Evolutionary conservation across 2,113 vertebrate species (phyloP), one percentile per base, ranked within the genome.

Genomic region (Oplegnathus fasciatus): DNA sequence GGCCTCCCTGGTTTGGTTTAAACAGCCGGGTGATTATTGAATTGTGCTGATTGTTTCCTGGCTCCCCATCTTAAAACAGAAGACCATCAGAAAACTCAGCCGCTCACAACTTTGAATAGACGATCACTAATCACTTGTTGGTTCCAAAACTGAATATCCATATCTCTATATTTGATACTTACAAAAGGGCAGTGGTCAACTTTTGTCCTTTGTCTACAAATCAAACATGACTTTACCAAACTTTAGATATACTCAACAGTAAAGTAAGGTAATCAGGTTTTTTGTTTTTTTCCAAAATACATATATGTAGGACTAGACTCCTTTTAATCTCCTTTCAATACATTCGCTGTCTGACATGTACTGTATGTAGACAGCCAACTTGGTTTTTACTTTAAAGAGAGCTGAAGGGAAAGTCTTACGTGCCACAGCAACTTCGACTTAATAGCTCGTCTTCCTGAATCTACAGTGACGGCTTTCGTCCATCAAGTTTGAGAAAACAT

Each of bases 11-110:
- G 80, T 77, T 65, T 58, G 77, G 75, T 78, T 86, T 88, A 87
- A 92, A 92, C 91, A 89, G 85, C 55, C 68, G 4, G 54, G 87
- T 87, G 86, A 90, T 93, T 93, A 92, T 89, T 90, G 80, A 92
- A 91, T 86, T 87, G 83, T 83, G 86, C 72, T 92, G 91, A 94
- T 90, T 92, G 90, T 82, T 91, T 93, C 91, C 90, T 91, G 89
- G 81, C 89, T 86, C 82, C 50, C 22, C 26, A 2, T 75, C 60
- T 69, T 20, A 54, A 70, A 80, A 80, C 83, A 76, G 57, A 83
- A 44, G 73, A 62, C 74, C 34, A 61, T 24, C 75, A 76, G 80
- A 60, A 50, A 75, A 37, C 6, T 42, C 18, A 22, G 18, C 40
- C 15, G 9, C 70, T 54, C 10, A 42, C 46, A 24, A 28, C 61